These are phyloP conservation scores for Enteromius treurensis DNA, from an alignment of 2,797 vertebrate genomes.

Conservation along the genomic window DNA sequence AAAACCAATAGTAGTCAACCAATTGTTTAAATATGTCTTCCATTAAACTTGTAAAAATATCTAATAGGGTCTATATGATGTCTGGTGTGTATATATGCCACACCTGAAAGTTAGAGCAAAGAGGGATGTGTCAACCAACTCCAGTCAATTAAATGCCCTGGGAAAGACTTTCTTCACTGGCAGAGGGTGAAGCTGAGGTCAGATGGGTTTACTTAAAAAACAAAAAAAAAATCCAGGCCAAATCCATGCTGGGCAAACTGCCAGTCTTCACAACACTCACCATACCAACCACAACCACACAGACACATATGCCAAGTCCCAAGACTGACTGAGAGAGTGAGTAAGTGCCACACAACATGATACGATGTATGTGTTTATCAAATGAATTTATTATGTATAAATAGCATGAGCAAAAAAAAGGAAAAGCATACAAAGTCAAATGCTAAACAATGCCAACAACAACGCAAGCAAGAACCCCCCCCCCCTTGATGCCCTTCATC, in stretches of 20 bases:
- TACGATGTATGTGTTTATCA: slow-evolving; percentile 15
- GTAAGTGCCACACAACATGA: slow-evolving; percentile 39
- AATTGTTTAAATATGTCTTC: too few species aligned
- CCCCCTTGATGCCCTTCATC: neutral
- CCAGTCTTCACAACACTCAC: slow-evolving; percentile 65
- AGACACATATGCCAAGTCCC: slow-evolving; percentile 44
- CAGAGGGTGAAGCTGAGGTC: slow-evolving; percentile 72
- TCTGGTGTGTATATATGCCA: neutral
- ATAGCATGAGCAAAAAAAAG: neutral
- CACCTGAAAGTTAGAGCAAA: slow-evolving; percentile 6
- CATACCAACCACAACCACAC: slow-evolving; percentile 31
- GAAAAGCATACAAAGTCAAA: neutral
- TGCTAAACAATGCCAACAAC: neutral
- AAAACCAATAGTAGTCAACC: too few species aligned
- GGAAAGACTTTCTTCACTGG: slow-evolving; percentile 75
- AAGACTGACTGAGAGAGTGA: slow-evolving; percentile 56
- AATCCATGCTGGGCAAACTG: slow-evolving; percentile 69
- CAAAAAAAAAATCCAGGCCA: slow-evolving; percentile 59
- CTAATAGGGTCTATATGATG: too few species aligned
- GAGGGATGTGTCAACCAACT: slow-evolving; percentile 10
- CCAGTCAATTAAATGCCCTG: slow-evolving; percentile 60
- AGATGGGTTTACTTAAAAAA: slow-evolving; percentile 64
- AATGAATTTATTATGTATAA: slow-evolving; percentile 9
- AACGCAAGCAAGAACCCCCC: neutral
- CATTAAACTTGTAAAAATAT: too few species aligned